Percentiles rank a stretch among this genome's conserved stretches.
phyloP scores from a whole-genome alignment of 2,888 invertebrate species.

The Phortica magna region DNA sequence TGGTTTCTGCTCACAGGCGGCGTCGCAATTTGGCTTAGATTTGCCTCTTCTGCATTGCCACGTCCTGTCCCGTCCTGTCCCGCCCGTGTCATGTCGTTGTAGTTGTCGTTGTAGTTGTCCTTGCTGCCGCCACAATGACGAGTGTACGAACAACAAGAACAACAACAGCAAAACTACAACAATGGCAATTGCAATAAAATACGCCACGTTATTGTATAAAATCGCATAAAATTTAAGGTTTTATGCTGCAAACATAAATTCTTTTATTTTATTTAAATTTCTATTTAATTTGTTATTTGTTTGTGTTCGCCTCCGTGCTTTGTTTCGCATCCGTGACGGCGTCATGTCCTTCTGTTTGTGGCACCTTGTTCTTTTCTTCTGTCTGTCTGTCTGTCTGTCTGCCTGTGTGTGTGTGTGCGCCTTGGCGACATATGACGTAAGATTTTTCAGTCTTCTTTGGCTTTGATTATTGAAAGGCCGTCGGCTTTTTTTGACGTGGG shows the following conservation, averaged over 20 bases:
- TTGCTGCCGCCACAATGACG: slow-evolving; percentile 43
- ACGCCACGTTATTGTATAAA: slow-evolving; percentile 17
- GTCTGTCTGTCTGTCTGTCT: slow-evolving; percentile 5
- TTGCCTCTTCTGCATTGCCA: slow-evolving; percentile 39
- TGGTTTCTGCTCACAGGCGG: slow-evolving; percentile 59
- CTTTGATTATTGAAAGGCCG: not conserved
- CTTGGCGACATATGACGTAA: slow-evolving; percentile 64
- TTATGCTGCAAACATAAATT: slow-evolving; percentile 28
- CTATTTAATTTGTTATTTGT: slow-evolving; percentile 74
- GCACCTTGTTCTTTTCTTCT: not conserved
- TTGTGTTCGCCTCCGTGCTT: slow-evolving; percentile 38
- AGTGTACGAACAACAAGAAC: slow-evolving; percentile 26
- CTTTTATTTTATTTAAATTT: slow-evolving; percentile 53
- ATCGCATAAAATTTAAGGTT: slow-evolving; percentile 28
- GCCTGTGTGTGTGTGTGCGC: slow-evolving; percentile 12
- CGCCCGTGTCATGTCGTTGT: too few species aligned
- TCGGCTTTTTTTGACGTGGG: not conserved
- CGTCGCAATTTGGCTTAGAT: slow-evolving; percentile 57
- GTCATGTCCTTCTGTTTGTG: slow-evolving; percentile 39
- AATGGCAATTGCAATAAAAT: slow-evolving; percentile 20
- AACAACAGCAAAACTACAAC: slow-evolving; percentile 25
- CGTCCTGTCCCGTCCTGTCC: slow-evolving; percentile 21
- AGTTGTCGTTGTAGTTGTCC: slow-evolving; percentile 63
- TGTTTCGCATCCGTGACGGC: slow-evolving; percentile 31
- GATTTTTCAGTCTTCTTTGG: not conserved